Conservation (phyloP, 2,888 invertebrate species). For the Pseudococcus viburni region DNA sequence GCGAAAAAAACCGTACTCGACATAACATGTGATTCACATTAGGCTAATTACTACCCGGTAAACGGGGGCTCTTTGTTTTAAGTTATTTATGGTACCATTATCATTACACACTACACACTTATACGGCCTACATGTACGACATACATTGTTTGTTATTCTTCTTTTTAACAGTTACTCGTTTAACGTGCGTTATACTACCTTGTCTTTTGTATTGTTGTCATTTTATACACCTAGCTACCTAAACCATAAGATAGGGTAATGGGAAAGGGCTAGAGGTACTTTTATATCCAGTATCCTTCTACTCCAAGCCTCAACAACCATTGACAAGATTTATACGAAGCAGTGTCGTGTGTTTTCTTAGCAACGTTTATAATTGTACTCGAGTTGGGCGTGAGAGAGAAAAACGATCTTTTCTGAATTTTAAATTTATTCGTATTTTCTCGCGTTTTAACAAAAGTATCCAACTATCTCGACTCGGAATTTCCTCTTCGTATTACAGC, state of each 20-base stretch:
- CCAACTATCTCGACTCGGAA: not conserved
- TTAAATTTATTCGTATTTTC: slow-evolving; percentile 16
- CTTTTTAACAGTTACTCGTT: slow-evolving; percentile 11
- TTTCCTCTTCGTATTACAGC: not conserved
- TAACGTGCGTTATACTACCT: not conserved
- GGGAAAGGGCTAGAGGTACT: no score
- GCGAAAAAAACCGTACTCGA: slow-evolving; percentile 28
- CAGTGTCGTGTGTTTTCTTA: not conserved
- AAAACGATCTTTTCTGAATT: not conserved
- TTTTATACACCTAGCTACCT: slow-evolving; percentile 3
- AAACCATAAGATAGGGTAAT: no score
- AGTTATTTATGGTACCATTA: slow-evolving; percentile 62
- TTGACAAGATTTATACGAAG: slow-evolving; percentile 36
- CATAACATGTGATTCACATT: slow-evolving; percentile 63
- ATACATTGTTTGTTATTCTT: slow-evolving; percentile 42
- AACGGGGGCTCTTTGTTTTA: slow-evolving; percentile 44
- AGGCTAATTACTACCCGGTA: slow-evolving; percentile 60
- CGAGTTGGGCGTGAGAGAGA: not conserved
- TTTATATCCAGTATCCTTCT: not conserved
- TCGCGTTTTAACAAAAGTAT: not conserved
- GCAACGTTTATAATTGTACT: slow-evolving; percentile 11
- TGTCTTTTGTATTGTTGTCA: slow-evolving; percentile 50
- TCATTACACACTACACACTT: slow-evolving; percentile 20
- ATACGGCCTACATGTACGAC: not conserved
- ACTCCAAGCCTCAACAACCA: not conserved